Evolutionary conservation across 92 coral and sea anemone species (phyloP), one percentile per base, ranked within the genome.

Genomic region (Muricea muricata): DNA sequence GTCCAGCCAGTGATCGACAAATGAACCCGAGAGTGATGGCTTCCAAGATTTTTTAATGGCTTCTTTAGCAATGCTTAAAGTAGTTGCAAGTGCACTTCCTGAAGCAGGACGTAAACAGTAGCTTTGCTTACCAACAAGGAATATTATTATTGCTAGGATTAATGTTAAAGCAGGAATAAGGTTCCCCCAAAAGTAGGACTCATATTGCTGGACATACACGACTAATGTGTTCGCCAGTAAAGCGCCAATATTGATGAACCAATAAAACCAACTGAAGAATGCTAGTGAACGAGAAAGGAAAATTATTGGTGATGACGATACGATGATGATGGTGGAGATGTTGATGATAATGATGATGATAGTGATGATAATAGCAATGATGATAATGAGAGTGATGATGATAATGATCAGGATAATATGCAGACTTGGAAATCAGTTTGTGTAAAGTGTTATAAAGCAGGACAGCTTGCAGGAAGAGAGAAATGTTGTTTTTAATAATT

Each of bases 181-280:
- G 67, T 93, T 94, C 15, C 99, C 99, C 72, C 52, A 89, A 67
- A 97, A 92, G 34, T 90, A 83, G 12, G 91, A 31, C 0, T 9
- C n/a, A 10, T 82, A 12, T 77, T 97, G 98, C 31, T 97, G 99
- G 3, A 97, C 88, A n/a, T 78, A 89, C 0, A 97, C 99, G 13
- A 97, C 91, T 8, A 84, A 78, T 29, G 99, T 92, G 70, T 90
- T 87, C 0, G 99, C 92, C 34, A 97, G 0, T 48, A 97, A 83
- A 4, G 98, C 90, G 28, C 99, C 99, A 46, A 94, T 85, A 85
- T 97, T 97, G 23, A 93, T 92, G 47, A 97, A 97, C 94, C 94
- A 97, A 65, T 97, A 97, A 81, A 92, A 97, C 98, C 99, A 97
- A 89, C 90, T 97, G 61, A 93, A 97, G 88, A 97, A 97, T 37